phyloP scores from a whole-genome alignment of 1,140 invertebrate species.

The Cepaea nemoralis region DNA sequence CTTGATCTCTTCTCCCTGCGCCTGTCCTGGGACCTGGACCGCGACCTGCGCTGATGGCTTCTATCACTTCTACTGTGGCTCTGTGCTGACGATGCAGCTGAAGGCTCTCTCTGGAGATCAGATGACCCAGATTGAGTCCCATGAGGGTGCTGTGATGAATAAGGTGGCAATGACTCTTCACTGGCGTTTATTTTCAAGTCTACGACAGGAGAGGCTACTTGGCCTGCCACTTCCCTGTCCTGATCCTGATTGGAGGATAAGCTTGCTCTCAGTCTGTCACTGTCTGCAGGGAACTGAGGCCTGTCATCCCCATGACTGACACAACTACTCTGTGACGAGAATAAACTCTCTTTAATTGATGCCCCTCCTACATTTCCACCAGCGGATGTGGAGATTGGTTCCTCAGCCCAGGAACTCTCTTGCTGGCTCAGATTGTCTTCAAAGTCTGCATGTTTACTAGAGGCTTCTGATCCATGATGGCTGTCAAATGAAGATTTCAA shows the following conservation, averaged over 20 bases:
- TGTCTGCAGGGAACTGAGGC: too few relatives aligned
- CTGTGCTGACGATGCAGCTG: neutral
- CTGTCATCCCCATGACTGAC: too few relatives aligned
- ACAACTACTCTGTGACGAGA: neutral
- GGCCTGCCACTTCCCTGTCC: neutral
- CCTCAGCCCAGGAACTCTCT: neutral
- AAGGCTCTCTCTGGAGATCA: neutral
- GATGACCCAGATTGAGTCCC: neutral
- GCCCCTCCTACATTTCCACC: neutral
- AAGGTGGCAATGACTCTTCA: neutral
- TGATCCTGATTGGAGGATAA: neutral
- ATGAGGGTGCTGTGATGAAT: neutral
- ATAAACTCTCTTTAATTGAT: neutral
- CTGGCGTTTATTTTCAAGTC: too few relatives aligned
- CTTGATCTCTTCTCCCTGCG: conserved; percentile 3
- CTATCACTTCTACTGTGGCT: neutral
- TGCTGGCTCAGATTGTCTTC: neutral
- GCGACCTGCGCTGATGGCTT: neutral
- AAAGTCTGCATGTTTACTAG: too few relatives aligned
- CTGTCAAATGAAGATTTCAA: neutral
- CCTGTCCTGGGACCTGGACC: conserved; percentile 8
- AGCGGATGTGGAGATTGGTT: neutral
- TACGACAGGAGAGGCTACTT: too few relatives aligned
- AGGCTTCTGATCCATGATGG: too few relatives aligned
- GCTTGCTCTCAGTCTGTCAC: neutral